Base-by-base conservation (phyloP, 2,113 vertebrate species). In the Ameiurus melas region DNA sequence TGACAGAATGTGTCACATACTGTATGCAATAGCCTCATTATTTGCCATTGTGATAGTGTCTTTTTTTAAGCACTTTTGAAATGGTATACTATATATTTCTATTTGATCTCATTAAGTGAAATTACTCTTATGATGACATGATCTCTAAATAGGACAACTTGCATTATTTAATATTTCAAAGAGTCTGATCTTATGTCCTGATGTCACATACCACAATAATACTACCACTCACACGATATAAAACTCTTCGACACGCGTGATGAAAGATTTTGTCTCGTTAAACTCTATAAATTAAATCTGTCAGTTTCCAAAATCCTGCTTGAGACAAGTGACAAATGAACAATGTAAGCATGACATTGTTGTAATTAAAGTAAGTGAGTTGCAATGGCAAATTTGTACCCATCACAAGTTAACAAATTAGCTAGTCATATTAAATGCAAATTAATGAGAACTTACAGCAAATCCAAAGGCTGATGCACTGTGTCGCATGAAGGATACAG, bases 391-490 rank as follows among this genome's bases (percentile, higher is more conserved):
- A 79, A 43, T 43, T 47, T 62, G 12, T 4, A 39, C 78, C 20
- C 16, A 30, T 75, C 57, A 87, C 53, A 86, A 87, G 90, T 93
- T 91, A 92, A 92, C 93, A 92, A 92, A 93, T 89, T 89, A 89
- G 16, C 22, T 16, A 25, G 14, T 2, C 5, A 20, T 58, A 39
- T 77, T 17, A 71, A 78, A 90, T 89, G 88, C 66, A 91, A 90
- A 92, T 73, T 87, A 58, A 87, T 20, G 57, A 84, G 87, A 96
- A 99, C 98, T 99, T 96, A 99, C 98, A 83, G 97, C 98, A 96
- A 99, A 99, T 96, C 98, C 98, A 94, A 99, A 99, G 57, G 98
- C 97, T 90, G 98, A 99, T 39, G 98, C 97, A 84, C 98, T 99
- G 96, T 97, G 97, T 93, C 97, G 96, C 98, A 99, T 99, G 93